Base-by-base conservation (phyloP, 2,113 vertebrate genomes). In the Indri indri region DNA sequence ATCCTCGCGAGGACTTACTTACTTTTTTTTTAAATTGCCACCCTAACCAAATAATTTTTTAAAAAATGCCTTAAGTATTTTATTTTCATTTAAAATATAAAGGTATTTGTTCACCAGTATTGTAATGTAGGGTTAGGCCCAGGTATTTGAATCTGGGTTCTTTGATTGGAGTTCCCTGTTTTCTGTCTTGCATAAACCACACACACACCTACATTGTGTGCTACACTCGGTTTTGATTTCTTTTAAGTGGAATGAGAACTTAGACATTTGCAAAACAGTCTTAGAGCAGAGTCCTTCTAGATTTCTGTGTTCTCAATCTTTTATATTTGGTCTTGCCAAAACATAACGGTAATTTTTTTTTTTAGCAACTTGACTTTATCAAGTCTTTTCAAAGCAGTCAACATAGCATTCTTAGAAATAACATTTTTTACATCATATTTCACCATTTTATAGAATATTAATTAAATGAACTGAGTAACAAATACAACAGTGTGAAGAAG, bases 331-430 rank as follows among this genome's bases (percentile, higher is more conserved):
- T 90, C 81, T 93, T 73, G 66, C 88, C 63, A 90, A 95, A 95
- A 94, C 47, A n/a, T 80, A 83, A 65, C 76, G 52, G 23, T 79
- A 37, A 34, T 47, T 82, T 81, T 77, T 63, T 63, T 54, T 97
- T 93, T 90, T 90, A 96, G n/a, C 87, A 93, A 82, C 81, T 94
- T 95, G 84, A 80, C 79, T 96, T 96, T 93, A 83, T 92, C 61
- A 79, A 92, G 47, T 89, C 74, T 96, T 94, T 91, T 77, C 68
- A 88, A 95, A 89, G 40, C 27, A 85, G 54, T 91, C 50, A 68
- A 14, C 23, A 4, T 59, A 91, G 17, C 42, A 93, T 85, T 92
- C 61, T 17, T 77, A 94, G 90, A 85, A 73, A 66, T 89, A 86
- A 65, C 32, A 57, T 32, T 81, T 96, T 95, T 90, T 91, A 47